Base-by-base conservation (phyloP, 2,888 invertebrate species). In the Tenthredo notha region DNA sequence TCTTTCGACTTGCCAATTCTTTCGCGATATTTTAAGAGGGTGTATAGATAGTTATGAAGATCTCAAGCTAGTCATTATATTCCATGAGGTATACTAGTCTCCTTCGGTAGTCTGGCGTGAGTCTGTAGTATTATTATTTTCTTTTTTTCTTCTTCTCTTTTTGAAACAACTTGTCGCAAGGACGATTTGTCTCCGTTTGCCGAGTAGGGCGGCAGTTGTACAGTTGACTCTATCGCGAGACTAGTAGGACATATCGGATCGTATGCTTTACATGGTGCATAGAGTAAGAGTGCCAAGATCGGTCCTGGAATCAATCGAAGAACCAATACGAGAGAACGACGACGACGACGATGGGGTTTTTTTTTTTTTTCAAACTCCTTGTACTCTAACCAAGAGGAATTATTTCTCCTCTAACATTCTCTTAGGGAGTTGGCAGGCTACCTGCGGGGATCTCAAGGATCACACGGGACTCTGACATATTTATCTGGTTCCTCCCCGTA, bases 161-260 rank as follows among this genome's bases (percentile, higher is more conserved):
- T 88, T 88, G 3, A 86, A 88, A 86, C 91, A 89, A 90, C 91
- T 91, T 91, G 91, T 92, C 91, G 89, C 90, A 89, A 85, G 85
- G 88, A 88, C 90, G 90, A 91, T 91, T 91, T 90, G 91, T 91
- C 90, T 88, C 77, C 18, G 74, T 18, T 74, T 21, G 54, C 78
- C 33, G 47, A 67, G 43, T 50, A 40, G 67, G 29, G 82, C 82
- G 67, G 82, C 83, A 9, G 21, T 37, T 10, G 87, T 89, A 88
- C 90, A 88, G 91, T 90, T 91, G 92, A 92, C 91, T 92, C 91
- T 91, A 92, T 91, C 92, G 91, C 86, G 87, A 86, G 86, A 88
- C 89, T 89, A 89, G 90, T 90, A 89, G 90, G 90, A 91, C 91
- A 90, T 91, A 92, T 91, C 91, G 90, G 89, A 91, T 92, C 91